Conservation (phyloP, 2,888 invertebrate species). For the Pollenia amentaria region DNA sequence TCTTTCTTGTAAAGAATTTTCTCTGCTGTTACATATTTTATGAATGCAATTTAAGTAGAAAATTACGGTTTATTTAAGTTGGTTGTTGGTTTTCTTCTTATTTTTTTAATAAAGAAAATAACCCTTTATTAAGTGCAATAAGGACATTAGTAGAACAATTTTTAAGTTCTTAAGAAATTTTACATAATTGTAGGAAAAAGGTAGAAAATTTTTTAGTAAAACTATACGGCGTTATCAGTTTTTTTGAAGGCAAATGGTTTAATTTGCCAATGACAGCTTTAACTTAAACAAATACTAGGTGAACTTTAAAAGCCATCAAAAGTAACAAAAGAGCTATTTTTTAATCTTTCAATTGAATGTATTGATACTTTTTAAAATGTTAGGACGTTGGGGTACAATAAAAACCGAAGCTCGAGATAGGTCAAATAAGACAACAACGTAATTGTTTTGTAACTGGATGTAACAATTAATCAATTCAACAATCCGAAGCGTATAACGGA, state of each 20-base stretch:
- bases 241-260: not conserved
- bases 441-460: no score
- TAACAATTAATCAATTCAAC: no score
- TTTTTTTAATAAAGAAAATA: not conserved
- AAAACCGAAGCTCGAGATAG: no score
- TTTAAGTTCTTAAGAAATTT: not conserved
- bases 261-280: constrained; percentile 4
- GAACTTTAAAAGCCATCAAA: no score
- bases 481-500: no score
- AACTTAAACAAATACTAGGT: no score
- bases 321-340: no score
- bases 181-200: not conserved
- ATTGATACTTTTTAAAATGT: no score
- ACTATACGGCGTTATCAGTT: not conserved
- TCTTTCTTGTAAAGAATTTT: constrained; percentile 2
- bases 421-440: no score
- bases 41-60: constrained; percentile 43
- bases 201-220: no score
- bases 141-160: constrained; percentile 12
- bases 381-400: no score
- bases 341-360: no score
- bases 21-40: constrained; percentile 32
- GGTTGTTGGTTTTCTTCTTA: not conserved
- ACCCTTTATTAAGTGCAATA: not conserved
- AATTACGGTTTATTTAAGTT: constrained; percentile 16